Evolutionary conservation across 2,888 invertebrate genomes (phyloP), one percentile per base, ranked within the genome.

Genomic region (Neoscelio sp.): DNA sequence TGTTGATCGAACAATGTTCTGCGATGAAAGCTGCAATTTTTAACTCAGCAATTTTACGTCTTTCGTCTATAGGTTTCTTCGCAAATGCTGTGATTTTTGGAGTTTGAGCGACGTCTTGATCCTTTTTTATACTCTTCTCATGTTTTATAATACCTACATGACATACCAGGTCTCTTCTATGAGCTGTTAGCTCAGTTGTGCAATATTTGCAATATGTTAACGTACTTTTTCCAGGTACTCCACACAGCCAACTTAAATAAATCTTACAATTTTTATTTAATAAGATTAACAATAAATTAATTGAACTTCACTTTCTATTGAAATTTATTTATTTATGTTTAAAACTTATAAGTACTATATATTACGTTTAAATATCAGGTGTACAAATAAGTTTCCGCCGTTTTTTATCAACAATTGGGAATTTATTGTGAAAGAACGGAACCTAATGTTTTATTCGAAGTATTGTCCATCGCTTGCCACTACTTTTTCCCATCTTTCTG

Each of bases 111-210:
- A 67, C 15, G 15, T 44, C 71, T 56, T 10, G 15, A 50, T 70
- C 20, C 15, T 67, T 70, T 78, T 58, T 74, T 78, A 42, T 80
- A 64, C 62, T 50, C 60, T 7, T 73, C 18, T 74, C 48, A 78
- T 85, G 86, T 67, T 86, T 85, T 44, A 85, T 75, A 18, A 82
- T 82, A 48, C 50, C 78, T 15, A 83, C 78, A 64, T 86, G 86
- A 38, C 44, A 78, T 26, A 81, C 5, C n/a, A 86, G 78, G 62
- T 81, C 83, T 52, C 83, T 85, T 80, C 83, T 85, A 50, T 86
- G 83, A 7, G 84, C 82, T 79, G 77, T 78, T 20, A 86, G 13
- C 13, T 54, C 48, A 0, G 12, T 8, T 23, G 54, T 60, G 20
- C 62, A 76, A 20, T 48, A 62, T 20, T 62, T 74, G 35, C 56